These are phyloP conservation scores for Lycorma delicatula DNA, from an alignment of 1,140 invertebrate genomes.

Conservation along the genomic window DNA sequence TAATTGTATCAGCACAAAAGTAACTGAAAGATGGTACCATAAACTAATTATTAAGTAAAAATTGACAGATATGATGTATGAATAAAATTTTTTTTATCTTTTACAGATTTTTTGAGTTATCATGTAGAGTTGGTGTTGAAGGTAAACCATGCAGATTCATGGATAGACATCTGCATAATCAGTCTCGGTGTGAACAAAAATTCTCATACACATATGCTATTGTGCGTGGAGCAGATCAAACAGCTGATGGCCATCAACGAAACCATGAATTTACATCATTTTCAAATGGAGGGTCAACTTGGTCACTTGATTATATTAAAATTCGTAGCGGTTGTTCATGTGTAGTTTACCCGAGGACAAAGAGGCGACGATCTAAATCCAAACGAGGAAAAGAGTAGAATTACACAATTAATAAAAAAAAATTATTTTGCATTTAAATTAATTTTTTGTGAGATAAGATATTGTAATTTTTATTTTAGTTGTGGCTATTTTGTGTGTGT, in stretches of 20 bases:
- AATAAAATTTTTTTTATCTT: slow-evolving; percentile 3
- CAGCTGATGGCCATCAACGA: slow-evolving; percentile 35
- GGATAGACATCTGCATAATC: slow-evolving; percentile 53
- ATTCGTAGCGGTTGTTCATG: slow-evolving; percentile 75
- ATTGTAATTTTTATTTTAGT: no score
- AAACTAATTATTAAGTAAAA: no score
- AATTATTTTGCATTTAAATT: no score
- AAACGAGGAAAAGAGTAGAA: slow-evolving; percentile 12
- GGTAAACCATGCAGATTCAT: slow-evolving; percentile 68
- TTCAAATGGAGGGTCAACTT: slow-evolving; percentile 41
- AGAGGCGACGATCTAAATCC: slow-evolving; percentile 31
- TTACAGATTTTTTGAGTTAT: slow-evolving; percentile 67
- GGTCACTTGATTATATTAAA: slow-evolving; percentile 69
- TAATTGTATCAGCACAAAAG: no score
- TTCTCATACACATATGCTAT: slow-evolving; percentile 80
- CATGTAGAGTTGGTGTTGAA: slow-evolving; percentile 58
- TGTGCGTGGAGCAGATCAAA: slow-evolving; percentile 43
- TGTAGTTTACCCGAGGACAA: slow-evolving; percentile 48
- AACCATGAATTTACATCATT: slow-evolving; percentile 41
- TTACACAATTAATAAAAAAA: no score
- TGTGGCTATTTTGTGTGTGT: no score
- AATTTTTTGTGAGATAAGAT: no score
- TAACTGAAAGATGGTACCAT: no score
- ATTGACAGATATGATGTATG: no score
- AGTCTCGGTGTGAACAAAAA: slow-evolving; percentile 70